Base-by-base conservation (phyloP, 2,888 invertebrate genomes). In the Platycnemis pennipes region DNA sequence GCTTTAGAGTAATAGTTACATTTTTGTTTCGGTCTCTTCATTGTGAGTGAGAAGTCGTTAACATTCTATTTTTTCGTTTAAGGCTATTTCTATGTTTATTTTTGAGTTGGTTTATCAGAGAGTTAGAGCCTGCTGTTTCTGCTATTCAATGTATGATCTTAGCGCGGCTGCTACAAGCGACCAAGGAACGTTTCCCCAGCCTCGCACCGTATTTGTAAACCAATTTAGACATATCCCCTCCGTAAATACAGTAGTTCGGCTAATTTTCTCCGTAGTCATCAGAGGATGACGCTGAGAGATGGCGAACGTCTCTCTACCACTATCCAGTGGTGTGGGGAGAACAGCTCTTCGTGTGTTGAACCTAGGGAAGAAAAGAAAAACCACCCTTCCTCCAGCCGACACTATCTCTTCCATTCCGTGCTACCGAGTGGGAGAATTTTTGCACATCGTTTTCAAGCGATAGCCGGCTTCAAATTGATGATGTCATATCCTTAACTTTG, bases 401-500 rank as follows among this genome's bases (percentile, higher is more conserved):
- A 37, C 77, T 77, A 77, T 89, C 44, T 69, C 63, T 42, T 26
- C 44, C 42, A 37, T 87, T 56, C 91, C 45, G n/a, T 44, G 91
- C 91, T 91, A 91, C 91, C 63, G 91, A 56, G 91, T n/a, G 77
- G 37, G 77, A 37, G 16, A 77, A 77, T 26, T 69, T 69, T 45
- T 91, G 53, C 91, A 26, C 87, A 37, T 89, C 45, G 53, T 77
- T 37, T 37, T 26, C 31, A 19, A 53, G 53, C 88, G 88, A 56
- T 56, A 56, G 44, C 77, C 31, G 37, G 31, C 91, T 69, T 91
- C 42, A 91, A 91, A 91, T 91, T 91, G 91, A 91, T 91, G 91
- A 91, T 91, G 91, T 91, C 91, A 91, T 91, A 91, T 91, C n/a
- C 91, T 91, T 1, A 45, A 44, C 91, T 69, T 91, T 91, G 63